Base-by-base conservation (phyloP, 2,113 vertebrate genomes). In the Pardalotus punctatus region DNA sequence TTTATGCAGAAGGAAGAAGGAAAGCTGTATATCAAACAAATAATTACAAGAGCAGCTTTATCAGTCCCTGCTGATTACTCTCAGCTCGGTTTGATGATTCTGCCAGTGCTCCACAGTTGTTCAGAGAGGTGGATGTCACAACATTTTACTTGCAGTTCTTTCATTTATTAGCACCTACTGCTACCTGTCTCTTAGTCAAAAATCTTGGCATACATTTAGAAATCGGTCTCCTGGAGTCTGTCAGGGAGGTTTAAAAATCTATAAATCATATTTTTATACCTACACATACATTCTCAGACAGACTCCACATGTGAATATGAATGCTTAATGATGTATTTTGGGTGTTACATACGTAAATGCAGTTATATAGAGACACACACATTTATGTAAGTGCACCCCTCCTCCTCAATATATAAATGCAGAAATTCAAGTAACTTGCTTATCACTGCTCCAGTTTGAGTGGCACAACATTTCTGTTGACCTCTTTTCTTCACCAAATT, bases 21-120 rank as follows among this genome's bases (percentile, higher is more conserved):
- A 94, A 95, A 96, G 96, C 96, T 94, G 94, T 89, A 95, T 93
- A 97, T 95, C 96, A 97, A 96, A 96, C 90, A 93, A 97, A 94
- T 96, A 95, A 95, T 97, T 97, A 94, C 78, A 76, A 77, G 81
- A 93, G 86, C 90, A 92, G 93, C 92, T 96, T 95, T 96, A 94
- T 95, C 96, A 96, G 95, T 90, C 95, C 91, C 94, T 81, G 93
- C 95, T 96, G 96, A 97, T 95, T 94, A 90, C 91, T 82, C 95
- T n/a, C 86, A 74, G 90, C 86, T 85, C 8, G 1, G 88, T 94
- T 96, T 93, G 93, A 95, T 93, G 94, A 85, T 83, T 89, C 96
- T 95, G 95, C 93, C 95, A 93, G 84, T 0, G 6, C 88, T 96
- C 87, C 1, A 82, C 94, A 90, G 95, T 96, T 95, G 87, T 86